Conservation (phyloP, 2,888 invertebrate genomes). For the Isotomurus palustris region DNA sequence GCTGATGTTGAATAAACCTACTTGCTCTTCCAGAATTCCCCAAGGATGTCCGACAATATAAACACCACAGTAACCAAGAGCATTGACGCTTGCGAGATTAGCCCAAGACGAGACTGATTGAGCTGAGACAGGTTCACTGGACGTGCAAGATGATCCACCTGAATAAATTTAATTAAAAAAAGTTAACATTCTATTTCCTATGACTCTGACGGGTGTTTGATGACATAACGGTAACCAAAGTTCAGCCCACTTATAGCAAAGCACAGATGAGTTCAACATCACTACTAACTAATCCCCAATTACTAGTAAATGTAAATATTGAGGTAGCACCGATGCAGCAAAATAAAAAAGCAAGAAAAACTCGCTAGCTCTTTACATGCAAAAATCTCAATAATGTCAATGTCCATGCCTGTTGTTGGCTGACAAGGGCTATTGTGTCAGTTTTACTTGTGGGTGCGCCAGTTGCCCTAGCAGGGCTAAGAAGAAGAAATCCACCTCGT, state of each 20-base stretch:
- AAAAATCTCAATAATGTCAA: conserved; percentile 5
- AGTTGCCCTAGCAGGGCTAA: conserved; percentile 56
- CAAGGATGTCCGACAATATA: conserved; percentile 82
- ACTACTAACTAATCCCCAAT: not conserved
- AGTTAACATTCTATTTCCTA: not conserved
- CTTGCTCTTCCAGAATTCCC: conserved; percentile 92
- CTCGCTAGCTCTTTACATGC: not conserved
- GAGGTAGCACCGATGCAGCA: not conserved
- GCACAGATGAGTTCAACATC: not conserved
- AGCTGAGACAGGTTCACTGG: conserved; percentile 71
- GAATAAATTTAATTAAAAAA: conserved; percentile 3
- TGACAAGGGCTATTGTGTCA: conserved; percentile 46
- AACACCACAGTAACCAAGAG: conserved; percentile 83
- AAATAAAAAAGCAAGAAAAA: not conserved
- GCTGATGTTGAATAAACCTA: conserved; percentile 52
- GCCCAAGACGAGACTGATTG: conserved; percentile 82
- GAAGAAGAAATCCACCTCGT: conserved; percentile 73
- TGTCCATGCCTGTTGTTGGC: conserved; percentile 46
- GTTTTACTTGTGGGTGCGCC: conserved; percentile 45
- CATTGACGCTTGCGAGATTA: conserved; percentile 85
- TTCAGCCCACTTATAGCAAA: not conserved
- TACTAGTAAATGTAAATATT: not conserved
- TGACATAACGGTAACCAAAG: not conserved
- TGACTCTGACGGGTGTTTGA: not conserved
- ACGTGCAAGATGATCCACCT: conserved; percentile 44